phyloP scores from a whole-genome alignment of 2,797 vertebrate genomes.

The Myotis myotis region DNA sequence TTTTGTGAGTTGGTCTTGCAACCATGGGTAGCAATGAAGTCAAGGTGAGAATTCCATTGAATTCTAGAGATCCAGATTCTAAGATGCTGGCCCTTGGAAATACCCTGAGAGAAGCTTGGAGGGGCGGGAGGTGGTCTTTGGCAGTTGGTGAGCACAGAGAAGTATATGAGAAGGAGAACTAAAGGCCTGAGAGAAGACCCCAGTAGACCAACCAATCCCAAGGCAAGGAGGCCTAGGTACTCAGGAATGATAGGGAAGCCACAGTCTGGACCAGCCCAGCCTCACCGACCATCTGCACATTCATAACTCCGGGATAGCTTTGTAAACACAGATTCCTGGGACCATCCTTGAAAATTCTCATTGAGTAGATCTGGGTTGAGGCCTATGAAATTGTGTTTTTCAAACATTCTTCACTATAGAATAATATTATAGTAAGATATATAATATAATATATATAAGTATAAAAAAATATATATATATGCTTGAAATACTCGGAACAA shows the following conservation, averaged over 20 bases:
- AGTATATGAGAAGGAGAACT: not conserved
- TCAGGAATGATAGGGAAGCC: not conserved
- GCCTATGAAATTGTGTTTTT: not conserved
- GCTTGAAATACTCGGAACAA: not conserved
- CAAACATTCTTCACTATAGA: not conserved
- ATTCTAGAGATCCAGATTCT: not conserved
- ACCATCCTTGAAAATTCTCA: not conserved
- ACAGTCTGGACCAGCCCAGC: no score
- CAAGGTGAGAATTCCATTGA: not conserved
- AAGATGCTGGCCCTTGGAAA: not conserved
- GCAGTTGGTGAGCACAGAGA: not conserved
- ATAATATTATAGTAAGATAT: not conserved
- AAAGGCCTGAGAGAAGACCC: not conserved
- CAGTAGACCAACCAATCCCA: not conserved
- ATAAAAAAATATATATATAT: not conserved
- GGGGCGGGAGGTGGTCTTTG: not conserved
- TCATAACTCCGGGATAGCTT: not conserved
- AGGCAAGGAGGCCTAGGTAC: not conserved
- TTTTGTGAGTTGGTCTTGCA: conserved; percentile 13
- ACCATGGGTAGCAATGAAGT: not conserved
- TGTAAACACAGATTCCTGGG: not conserved
- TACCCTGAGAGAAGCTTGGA: not conserved
- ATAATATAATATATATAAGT: not conserved
- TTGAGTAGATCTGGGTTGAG: not conserved
- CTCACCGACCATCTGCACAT: not conserved